A percentile compares a stretch with the other conserved stretches of the same genome.
Conservation (phyloP, 2,888 invertebrate species). For the Eristalinus aeneus region DNA sequence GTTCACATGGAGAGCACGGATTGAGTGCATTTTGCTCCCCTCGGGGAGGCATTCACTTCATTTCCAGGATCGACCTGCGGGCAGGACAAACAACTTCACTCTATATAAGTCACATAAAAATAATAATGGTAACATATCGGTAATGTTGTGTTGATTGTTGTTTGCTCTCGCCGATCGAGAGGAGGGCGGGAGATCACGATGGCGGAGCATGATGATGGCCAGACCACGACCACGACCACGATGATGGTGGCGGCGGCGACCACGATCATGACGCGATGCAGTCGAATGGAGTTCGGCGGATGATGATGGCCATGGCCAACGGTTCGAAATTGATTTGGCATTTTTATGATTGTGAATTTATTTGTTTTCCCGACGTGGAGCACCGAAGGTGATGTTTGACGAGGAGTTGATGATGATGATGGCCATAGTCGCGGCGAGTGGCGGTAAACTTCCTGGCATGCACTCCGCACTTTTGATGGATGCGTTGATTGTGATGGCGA, state of each 20-base stretch:
- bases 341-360: conserved; percentile 56
- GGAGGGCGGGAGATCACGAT: conserved; percentile 27
- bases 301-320: conserved; percentile 49
- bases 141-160: conserved; percentile 68
- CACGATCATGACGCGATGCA: background rate
- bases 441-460: conserved; percentile 17
- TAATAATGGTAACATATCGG: conserved; percentile 66
- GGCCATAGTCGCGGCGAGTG: conserved; percentile 1
- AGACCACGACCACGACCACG: conserved; percentile 27
- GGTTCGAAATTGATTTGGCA: conserved; percentile 59
- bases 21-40: background rate
- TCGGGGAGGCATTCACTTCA: conserved; percentile 44
- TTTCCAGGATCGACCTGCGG: conserved; percentile 42
- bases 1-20: conserved; percentile 8
- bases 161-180: conserved; percentile 8
- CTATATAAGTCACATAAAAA: conserved; percentile 68
- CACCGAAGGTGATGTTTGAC: conserved; percentile 21
- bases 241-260: background rate
- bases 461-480: background rate
- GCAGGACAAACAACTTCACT: conserved; percentile 36
- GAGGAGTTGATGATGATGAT: conserved; percentile 31
- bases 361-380: conserved; percentile 30
- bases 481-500: background rate
- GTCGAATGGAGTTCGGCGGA: background rate
- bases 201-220: conserved; percentile 26